These are phyloP conservation scores for Micropoecilia bifurca DNA, from an alignment of 2,797 vertebrate genomes.

Conservation along the genomic window DNA sequence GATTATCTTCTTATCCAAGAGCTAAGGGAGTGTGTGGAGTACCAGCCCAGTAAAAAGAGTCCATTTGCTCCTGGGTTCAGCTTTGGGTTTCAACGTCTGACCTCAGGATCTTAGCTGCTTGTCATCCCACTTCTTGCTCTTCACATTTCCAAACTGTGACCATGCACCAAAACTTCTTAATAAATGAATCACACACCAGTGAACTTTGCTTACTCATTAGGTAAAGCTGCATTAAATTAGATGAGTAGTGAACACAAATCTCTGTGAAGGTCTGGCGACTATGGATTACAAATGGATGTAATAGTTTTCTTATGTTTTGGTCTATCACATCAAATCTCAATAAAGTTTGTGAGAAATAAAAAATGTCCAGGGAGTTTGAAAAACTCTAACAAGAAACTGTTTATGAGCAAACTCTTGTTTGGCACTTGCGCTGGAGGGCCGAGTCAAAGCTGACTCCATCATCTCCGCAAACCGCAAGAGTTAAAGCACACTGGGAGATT, in stretches of 20 bases:
- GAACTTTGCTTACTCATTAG: background rate
- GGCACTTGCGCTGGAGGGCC: background rate
- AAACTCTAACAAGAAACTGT: background rate
- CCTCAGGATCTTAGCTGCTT: background rate
- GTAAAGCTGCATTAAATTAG: background rate
- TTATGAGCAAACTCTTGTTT: background rate
- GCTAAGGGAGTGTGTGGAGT: background rate
- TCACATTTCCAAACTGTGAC: background rate
- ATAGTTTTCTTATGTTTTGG: too few species aligned
- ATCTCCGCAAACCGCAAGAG: too few species aligned
- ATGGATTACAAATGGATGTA: background rate
- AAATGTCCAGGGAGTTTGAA: background rate
- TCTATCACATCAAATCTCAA: too few species aligned
- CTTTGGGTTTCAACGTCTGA: background rate
- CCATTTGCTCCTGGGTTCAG: background rate
- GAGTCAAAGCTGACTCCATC: background rate
- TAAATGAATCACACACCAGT: background rate
- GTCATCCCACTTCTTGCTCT: background rate
- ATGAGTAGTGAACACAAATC: background rate
- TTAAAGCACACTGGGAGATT: background rate
- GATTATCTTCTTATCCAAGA: background rate
- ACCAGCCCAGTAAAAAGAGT: background rate
- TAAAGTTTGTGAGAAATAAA: background rate
- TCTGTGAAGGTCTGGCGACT: background rate
- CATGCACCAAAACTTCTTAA: background rate